Evolutionary conservation across 2,113 vertebrate genomes (phyloP).

Genomic region (Athene cunicularia): DNA sequence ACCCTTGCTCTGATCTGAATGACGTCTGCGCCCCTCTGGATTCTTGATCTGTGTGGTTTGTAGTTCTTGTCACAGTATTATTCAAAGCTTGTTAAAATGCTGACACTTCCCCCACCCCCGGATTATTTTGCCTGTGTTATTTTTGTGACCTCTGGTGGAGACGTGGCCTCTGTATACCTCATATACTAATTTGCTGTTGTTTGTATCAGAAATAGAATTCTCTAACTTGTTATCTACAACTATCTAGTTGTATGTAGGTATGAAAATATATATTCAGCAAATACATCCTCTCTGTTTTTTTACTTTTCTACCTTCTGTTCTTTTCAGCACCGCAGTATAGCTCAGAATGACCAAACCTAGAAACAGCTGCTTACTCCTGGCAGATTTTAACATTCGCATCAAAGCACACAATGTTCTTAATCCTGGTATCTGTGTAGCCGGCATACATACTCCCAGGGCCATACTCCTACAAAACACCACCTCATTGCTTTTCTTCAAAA

Average conservation of each 20-base stretch:
- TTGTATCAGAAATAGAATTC: constrained; percentile 4
- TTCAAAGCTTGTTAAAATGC: constrained; percentile 41
- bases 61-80: constrained; percentile 19
- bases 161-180: not conserved
- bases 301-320: not conserved
- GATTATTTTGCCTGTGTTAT: constrained; percentile 22
- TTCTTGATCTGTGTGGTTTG: constrained; percentile 14
- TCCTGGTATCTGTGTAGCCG: not conserved
- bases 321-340: not conserved
- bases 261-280: constrained; percentile 6
- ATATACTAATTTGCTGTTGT: not conserved
- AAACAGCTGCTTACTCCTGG: not conserved
- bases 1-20: not conserved
- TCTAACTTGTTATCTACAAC: not conserved
- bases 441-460: not conserved
- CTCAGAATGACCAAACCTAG: not conserved
- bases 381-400: not conserved
- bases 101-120: rapidly evolving
- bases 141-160: constrained; percentile 43
- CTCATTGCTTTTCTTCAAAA: not conserved
- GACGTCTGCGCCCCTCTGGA: not conserved
- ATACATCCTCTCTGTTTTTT: not conserved
- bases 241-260: not conserved
- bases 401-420: not conserved
- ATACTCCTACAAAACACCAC: not conserved